These are phyloP conservation scores for Syrista parreyssii DNA, from an alignment of 2,888 invertebrate species.

Conservation along the genomic window DNA sequence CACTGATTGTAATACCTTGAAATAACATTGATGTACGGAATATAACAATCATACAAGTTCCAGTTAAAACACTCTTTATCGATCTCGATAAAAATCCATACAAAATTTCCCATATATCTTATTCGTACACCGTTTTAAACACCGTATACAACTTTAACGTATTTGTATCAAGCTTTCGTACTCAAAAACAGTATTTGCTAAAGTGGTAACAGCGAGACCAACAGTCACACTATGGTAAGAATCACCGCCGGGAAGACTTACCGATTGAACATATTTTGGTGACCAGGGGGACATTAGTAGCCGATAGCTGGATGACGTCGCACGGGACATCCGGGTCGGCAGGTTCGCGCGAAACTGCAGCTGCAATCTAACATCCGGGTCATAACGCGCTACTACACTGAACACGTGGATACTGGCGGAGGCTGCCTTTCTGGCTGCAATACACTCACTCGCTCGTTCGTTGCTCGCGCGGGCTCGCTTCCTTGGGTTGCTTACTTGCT, in stretches of 20 bases:
- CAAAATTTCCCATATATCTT: neutral
- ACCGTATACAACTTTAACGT: neutral
- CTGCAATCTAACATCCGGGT: conserved; percentile 67
- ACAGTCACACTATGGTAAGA: neutral
- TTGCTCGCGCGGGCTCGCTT: conserved; percentile 15
- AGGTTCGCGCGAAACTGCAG: conserved; percentile 65
- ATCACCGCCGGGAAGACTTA: conserved; percentile 45
- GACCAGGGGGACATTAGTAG: conserved; percentile 61
- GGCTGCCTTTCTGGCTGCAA: conserved; percentile 48
- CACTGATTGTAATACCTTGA: neutral
- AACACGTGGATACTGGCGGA: conserved; percentile 65
- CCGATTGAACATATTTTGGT: conserved; percentile 66
- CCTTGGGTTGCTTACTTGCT: conserved; percentile 5
- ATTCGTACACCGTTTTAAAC: neutral
- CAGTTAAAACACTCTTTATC: neutral
- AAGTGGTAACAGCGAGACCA: neutral
- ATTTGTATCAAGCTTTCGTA: neutral
- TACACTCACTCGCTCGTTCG: conserved; percentile 16
- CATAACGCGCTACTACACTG: conserved; percentile 66
- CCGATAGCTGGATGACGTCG: conserved; percentile 49
- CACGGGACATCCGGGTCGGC: conserved; percentile 63
- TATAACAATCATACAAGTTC: neutral
- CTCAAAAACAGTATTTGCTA: neutral
- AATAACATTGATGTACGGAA: neutral
- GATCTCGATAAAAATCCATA: neutral